phyloP scores from a whole-genome alignment of 2,113 vertebrate species.

The Cyrtonyx montezumae region DNA sequence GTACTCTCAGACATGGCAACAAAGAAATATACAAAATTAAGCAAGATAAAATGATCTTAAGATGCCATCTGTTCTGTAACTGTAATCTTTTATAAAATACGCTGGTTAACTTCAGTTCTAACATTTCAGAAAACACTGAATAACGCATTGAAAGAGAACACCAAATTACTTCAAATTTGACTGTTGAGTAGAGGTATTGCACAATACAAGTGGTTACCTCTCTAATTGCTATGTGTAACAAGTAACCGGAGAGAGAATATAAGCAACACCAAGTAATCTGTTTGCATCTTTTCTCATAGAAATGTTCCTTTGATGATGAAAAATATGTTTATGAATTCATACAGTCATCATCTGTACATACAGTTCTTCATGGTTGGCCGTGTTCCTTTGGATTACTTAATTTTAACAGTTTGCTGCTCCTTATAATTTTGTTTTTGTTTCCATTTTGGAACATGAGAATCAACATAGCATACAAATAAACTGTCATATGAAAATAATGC shows the following conservation, averaged over 20 bases:
- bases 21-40: background rate
- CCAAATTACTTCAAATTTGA: background rate
- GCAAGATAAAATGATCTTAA: background rate
- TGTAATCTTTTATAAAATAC: background rate
- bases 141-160: background rate
- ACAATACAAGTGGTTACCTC: background rate
- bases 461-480: background rate
- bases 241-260: background rate
- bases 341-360: background rate
- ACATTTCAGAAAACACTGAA: background rate
- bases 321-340: background rate
- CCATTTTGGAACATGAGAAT: background rate
- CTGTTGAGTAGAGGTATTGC: background rate
- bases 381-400: background rate
- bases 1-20: background rate
- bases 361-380: background rate
- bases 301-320: constrained; percentile 2
- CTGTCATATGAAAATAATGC: background rate
- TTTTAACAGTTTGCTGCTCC: constrained; percentile 10
- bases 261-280: background rate
- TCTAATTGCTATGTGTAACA: background rate
- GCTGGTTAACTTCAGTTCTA: background rate
- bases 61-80: background rate
- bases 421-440: constrained; percentile 16
- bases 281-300: background rate